Conservation (phyloP, 1,140 invertebrate species). For the Cotesia vestalis region DNA sequence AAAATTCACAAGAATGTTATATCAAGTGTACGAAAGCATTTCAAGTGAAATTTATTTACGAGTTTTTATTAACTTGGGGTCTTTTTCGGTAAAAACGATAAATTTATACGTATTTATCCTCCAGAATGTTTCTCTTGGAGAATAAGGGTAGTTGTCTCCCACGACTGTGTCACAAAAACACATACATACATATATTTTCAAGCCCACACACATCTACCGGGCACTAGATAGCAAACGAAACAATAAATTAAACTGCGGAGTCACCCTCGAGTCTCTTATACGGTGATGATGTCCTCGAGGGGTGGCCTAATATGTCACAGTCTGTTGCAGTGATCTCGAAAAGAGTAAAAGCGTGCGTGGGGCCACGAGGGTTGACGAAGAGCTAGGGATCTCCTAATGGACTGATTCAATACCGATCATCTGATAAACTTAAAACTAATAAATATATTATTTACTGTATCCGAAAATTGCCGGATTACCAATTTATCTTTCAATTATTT, state of each 20-base stretch:
- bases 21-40: background rate
- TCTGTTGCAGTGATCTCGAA: conserved; percentile 61
- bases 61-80: conserved; percentile 39
- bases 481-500: conserved; percentile 3
- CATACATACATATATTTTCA: conserved; percentile 29
- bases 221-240: conserved; percentile 59
- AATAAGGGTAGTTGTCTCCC: conserved; percentile 23
- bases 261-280: conserved; percentile 51
- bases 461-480: background rate
- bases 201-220: conserved; percentile 21
- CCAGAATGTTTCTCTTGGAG: background rate
- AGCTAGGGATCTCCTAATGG: conserved; percentile 58
- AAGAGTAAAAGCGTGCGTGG: conserved; percentile 33
- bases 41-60: conserved; percentile 56
- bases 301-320: conserved; percentile 66
- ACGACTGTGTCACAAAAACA: conserved; percentile 47
- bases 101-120: conserved; percentile 37
- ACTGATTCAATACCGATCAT: conserved; percentile 64
- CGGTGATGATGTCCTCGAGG: conserved; percentile 57
- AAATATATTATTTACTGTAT: background rate
- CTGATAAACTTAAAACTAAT: conserved; percentile 52
- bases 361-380: conserved; percentile 36
- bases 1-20: conserved; percentile 12
- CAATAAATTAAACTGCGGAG: conserved; percentile 59
- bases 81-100: conserved; percentile 29